These are phyloP conservation scores for Drosophila eohydei DNA, from an alignment of 2,888 invertebrate genomes.

Conservation along the genomic window DNA sequence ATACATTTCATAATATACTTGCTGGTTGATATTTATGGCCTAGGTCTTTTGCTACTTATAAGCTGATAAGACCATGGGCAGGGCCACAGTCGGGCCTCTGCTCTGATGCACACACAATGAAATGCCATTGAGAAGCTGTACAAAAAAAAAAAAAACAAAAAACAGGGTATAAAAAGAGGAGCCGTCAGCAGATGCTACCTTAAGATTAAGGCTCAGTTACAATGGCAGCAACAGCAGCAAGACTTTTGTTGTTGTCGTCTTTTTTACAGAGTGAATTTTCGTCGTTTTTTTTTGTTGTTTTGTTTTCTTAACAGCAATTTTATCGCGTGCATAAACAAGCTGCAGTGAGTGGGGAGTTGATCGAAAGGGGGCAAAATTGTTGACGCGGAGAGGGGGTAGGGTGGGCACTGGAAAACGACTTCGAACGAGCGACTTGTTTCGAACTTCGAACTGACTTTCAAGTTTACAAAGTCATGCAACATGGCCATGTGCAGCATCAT, in stretches of 20 bases:
- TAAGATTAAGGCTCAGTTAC: constrained; percentile 68
- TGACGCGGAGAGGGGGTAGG: neutral
- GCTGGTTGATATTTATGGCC: constrained; percentile 58
- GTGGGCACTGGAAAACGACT: constrained; percentile 23
- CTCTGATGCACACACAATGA: constrained; percentile 46
- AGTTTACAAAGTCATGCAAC: constrained; percentile 78
- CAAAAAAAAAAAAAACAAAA: neutral
- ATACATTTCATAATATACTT: constrained; percentile 36
- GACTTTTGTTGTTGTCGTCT: constrained; percentile 60
- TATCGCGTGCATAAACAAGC: constrained; percentile 78
- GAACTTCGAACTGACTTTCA: constrained; percentile 70
- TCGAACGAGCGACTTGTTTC: constrained; percentile 39
- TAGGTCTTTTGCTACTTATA: constrained; percentile 53
- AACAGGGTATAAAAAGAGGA: constrained; percentile 9
- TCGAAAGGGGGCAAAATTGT: neutral
- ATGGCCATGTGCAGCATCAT: constrained; percentile 69
- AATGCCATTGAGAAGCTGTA: constrained; percentile 40
- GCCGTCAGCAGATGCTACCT: constrained; percentile 70
- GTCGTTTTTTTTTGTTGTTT: constrained; percentile 27
- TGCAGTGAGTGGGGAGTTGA: constrained; percentile 28
- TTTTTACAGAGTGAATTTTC: constrained; percentile 47
- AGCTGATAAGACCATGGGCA: constrained; percentile 61
- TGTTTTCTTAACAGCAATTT: constrained; percentile 64
- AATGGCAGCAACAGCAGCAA: constrained; percentile 51
- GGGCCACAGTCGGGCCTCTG: constrained; percentile 11